A percentile compares a stretch with the other conserved stretches of the same genome.
Evolutionary conservation across 2,797 vertebrate genomes (phyloP).

Genomic region (Catharus ustulatus): DNA sequence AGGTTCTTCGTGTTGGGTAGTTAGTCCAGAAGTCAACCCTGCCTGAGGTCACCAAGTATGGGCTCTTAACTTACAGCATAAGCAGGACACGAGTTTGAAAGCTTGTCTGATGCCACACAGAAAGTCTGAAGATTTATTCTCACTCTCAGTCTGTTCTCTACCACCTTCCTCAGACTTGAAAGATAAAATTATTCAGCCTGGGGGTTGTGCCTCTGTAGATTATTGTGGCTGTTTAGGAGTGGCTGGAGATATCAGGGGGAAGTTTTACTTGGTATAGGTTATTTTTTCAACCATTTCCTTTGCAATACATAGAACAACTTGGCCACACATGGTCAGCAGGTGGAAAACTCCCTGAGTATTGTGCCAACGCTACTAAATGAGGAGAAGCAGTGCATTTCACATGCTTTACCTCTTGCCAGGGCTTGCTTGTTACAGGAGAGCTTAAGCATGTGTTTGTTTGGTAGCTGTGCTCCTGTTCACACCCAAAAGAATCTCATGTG

Average conservation of each 20-base stretch:
- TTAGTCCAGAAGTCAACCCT: background rate
- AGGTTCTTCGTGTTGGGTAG: background rate
- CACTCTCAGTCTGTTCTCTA: background rate
- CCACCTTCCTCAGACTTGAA: background rate
- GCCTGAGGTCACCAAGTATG: background rate
- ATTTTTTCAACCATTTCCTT: background rate
- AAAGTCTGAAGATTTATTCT: background rate
- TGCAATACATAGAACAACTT: background rate
- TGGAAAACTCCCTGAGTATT: background rate
- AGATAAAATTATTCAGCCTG: background rate
- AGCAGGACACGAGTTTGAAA: background rate
- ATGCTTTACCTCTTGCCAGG: background rate
- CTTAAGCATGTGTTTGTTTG: background rate
- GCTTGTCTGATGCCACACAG: background rate
- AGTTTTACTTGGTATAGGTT: background rate
- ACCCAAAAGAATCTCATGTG: background rate
- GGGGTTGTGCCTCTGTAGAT: background rate
- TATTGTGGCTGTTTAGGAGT: background rate
- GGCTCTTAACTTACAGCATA: background rate
- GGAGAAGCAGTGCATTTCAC: background rate
- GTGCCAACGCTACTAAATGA: background rate
- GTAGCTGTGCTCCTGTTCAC: background rate
- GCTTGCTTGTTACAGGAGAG: background rate
- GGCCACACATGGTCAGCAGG: background rate
- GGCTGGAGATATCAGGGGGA: background rate